Evolutionary conservation across 1,140 invertebrate genomes (phyloP).

Genomic region (Drosophila repleta): DNA sequence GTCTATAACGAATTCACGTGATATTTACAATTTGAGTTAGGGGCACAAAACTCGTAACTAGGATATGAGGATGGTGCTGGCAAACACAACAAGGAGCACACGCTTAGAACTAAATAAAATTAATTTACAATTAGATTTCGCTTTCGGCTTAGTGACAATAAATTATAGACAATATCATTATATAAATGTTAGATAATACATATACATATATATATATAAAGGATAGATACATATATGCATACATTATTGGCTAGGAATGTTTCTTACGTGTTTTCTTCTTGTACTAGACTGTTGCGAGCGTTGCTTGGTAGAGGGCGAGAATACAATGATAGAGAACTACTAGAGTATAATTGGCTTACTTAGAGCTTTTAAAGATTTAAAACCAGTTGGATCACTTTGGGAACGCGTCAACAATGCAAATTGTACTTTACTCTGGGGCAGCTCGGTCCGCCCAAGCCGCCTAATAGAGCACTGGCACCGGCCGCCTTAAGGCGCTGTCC

Average conservation of each 20-base stretch:
- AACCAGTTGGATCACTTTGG: slow-evolving; percentile 82
- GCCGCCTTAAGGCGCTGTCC: slow-evolving; percentile 85
- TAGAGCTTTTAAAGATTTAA: slow-evolving; percentile 83
- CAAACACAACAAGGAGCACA: slow-evolving; percentile 73
- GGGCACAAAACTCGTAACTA: slow-evolving; percentile 42
- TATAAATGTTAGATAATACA: slow-evolving; percentile 20
- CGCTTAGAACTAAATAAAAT: slow-evolving; percentile 79
- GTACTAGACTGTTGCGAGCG: slow-evolving; percentile 72
- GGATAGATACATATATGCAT: slow-evolving; percentile 14
- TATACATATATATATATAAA: slow-evolving; percentile 19
- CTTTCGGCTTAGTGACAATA: slow-evolving; percentile 57
- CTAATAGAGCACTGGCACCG: slow-evolving; percentile 86
- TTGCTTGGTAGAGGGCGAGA: slow-evolving; percentile 17
- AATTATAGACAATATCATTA: slow-evolving; percentile 58
- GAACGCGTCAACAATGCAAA: slow-evolving; percentile 75
- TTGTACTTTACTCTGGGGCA: slow-evolving; percentile 79
- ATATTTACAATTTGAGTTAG: slow-evolving; percentile 72
- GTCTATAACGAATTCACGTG: slow-evolving; percentile 58
- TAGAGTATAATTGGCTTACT: slow-evolving; percentile 63
- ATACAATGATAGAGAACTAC: slow-evolving; percentile 36
- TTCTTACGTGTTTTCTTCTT: slow-evolving; percentile 41
- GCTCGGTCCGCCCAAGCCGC: slow-evolving; percentile 3
- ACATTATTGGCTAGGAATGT: slow-evolving; percentile 76
- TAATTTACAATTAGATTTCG: slow-evolving; percentile 71
- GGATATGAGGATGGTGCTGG: slow-evolving; percentile 47